Base-by-base conservation (phyloP, 2,113 vertebrate species). In the Eclectus roratus region DNA sequence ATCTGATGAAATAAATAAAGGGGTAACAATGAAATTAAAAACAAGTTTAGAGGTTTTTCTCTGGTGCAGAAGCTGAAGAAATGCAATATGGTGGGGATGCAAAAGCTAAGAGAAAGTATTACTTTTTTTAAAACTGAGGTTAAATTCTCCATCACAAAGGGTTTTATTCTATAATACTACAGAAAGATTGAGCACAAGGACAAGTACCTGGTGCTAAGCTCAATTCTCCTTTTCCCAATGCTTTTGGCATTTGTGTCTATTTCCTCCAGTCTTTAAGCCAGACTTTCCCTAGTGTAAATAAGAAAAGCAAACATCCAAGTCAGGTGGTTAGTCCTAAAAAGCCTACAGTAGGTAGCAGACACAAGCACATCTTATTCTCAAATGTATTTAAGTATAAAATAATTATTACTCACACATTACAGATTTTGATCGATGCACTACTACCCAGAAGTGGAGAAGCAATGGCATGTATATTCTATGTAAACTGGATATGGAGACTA, bases 171-270 rank as follows among this genome's bases (percentile, higher is more conserved):
- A 0, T 25, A 4, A 2, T 6, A 4, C 16, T 33, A 15, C 1
- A 14, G 31, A 10, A 9, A 58, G 29, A 49, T 33, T 8, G 55
- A 41, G 7, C 63, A 21, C 66, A 18, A 55, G 43, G 39, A 29
- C 23, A 31, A 24, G 1, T 2, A 80, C 25, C 41, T 13, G 47
- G 33, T 31, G 25, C 25, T 37, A 6, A 7, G 2, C 23, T 53
- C 20, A 6, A 0, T 12, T 28, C 11, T 27, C 15, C n/a, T 43
- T 17, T 14, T 27, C 27, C 31, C 3, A 0, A 0, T 46, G 25
- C 28, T 63, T 77, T 7, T 73, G 17, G 3, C 58, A 23, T 35
- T 53, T 76, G 6, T 18, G 10, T 15, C 11, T 33, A 0, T 56
- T 65, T 43, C 8, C 27, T 49, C 17, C 27, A 16, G 17, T 2